phyloP scores from a whole-genome alignment of 2,888 invertebrate species.

The Dynastes maya region DNA sequence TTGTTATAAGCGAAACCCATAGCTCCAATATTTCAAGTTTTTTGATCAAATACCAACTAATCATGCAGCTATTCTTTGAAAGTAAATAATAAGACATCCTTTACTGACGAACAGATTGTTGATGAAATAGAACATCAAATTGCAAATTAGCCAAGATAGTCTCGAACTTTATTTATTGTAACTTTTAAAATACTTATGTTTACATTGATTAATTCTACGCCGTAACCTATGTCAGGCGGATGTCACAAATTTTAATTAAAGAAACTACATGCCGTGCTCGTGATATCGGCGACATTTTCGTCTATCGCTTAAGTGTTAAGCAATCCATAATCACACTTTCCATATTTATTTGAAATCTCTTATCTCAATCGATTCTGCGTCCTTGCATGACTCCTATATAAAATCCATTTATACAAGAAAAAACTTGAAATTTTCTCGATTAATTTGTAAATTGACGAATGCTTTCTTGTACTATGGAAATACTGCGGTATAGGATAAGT shows the following conservation, averaged over 20 bases:
- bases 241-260: constrained; percentile 26
- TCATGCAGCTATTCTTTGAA: too few relatives aligned
- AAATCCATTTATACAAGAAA: neutral
- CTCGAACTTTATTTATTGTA: too few relatives aligned
- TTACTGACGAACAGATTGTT: too few relatives aligned
- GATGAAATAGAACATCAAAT: neutral
- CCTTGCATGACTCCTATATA: neutral
- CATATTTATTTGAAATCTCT: neutral
- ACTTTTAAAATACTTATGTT: too few relatives aligned
- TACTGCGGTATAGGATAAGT: neutral
- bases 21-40: too few relatives aligned
- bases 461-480: neutral
- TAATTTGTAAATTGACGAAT: neutral
- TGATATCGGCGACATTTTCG: constrained; percentile 14
- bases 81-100: too few relatives aligned
- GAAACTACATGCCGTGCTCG: neutral
- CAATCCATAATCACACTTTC: neutral
- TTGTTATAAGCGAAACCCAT: too few relatives aligned
- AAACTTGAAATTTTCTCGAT: neutral
- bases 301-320: neutral
- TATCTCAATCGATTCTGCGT: constrained; percentile 23
- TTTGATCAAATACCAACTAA: too few relatives aligned
- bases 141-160: too few relatives aligned
- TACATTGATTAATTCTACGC: too few relatives aligned
- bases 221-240: neutral